phyloP scores from a whole-genome alignment of 2,888 invertebrate species.

The Cyrtodaria siliqua region DNA sequence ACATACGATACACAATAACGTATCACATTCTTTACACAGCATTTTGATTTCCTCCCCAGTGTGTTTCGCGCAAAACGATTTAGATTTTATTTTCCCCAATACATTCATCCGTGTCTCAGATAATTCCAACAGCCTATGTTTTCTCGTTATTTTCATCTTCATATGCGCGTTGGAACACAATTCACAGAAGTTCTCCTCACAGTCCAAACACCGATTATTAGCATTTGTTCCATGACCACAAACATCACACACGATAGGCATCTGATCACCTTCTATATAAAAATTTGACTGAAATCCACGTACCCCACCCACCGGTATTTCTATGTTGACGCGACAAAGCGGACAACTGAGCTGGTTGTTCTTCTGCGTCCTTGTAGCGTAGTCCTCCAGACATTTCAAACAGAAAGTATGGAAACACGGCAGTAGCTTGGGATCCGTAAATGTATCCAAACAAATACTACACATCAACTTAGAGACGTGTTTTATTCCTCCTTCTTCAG shows the following conservation, averaged over 20 bases:
- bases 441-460: constrained; percentile 31
- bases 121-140: neutral
- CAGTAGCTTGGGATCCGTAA: constrained; percentile 29
- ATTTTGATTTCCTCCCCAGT: constrained; percentile 11
- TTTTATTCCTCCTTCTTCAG: neutral
- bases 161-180: neutral
- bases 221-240: constrained; percentile 12
- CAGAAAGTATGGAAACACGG: constrained; percentile 42
- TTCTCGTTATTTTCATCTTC: neutral
- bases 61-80: too few relatives aligned
- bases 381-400: constrained; percentile 30
- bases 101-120: too few relatives aligned
- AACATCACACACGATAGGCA: constrained; percentile 8
- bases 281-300: constrained; percentile 9
- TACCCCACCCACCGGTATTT: constrained; percentile 23
- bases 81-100: too few relatives aligned
- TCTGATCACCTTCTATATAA: constrained; percentile 1
- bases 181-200: neutral
- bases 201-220: neutral
- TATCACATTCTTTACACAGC: constrained; percentile 20
- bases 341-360: constrained; percentile 25
- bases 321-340: constrained; percentile 11
- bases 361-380: constrained; percentile 21
- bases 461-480: constrained; percentile 4
- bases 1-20: constrained; percentile 13